Evolutionary conservation across 2,797 vertebrate genomes (phyloP), one percentile per base, ranked within the genome.

Genomic region (Mionectes olivaceus): DNA sequence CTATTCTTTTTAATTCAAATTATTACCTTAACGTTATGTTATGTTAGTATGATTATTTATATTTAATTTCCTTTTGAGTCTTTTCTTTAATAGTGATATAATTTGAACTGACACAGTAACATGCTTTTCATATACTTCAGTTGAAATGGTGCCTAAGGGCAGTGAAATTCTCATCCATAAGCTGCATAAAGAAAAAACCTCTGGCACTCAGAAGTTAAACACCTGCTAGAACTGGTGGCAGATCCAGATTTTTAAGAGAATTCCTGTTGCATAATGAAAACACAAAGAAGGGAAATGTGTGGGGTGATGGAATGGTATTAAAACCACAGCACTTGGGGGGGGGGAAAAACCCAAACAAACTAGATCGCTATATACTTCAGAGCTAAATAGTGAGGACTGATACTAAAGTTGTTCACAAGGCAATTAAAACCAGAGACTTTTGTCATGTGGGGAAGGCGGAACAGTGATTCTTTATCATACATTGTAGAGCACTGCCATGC

Each of bases 241-340:
- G 77, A 96, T 97, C 93, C 95, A 96, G 90, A 86, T 90, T 96
- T 95, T 96, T 86, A 96, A 95, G 94, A 96, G 96, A 95, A 96
- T 95, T 96, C 95, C 81, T 95, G 69, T 73, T 90, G 87, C 70
- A 96, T 86, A 96, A 95, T 92, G 96, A 96, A 97, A 97, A 93
- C 64, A 88, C 83, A 92, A 92, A 85, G 87, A 61, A 87, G 86
- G 91, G 78, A 92, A 96, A 93, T 27, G 73, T 84, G 89, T 85
- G 87, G 89, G 78, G 93, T 87, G 93, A 73, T 47, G 60, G 83
- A 93, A 93, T 52, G 55, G 80, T 83, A 94, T 74, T 93, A 90
- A 95, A 94, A 75, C 52, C 83, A 76, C 2, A 0, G 64, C 46
- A 87, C 68, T 87, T 84, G 33, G 55, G 18, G 0, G 1, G 3